Percentiles rank a stretch among this genome's conserved stretches.
Conservation (phyloP, 2,113 vertebrate genomes). For the Tonatia bakeri region DNA sequence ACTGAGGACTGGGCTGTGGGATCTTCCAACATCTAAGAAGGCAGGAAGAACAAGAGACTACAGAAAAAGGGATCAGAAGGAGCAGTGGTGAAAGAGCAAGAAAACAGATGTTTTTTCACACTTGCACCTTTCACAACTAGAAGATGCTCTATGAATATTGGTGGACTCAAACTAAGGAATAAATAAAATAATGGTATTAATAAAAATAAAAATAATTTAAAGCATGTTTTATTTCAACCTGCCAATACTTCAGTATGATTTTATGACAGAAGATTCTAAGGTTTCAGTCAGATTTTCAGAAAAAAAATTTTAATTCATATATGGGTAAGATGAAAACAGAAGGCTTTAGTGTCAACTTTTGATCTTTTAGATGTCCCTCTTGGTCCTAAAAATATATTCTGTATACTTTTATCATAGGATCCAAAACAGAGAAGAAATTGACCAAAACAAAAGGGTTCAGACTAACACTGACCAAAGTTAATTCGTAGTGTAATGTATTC, state of each 20-base stretch:
- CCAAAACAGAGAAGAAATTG: neutral
- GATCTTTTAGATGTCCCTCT: neutral
- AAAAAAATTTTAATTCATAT: neutral
- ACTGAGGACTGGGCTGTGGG: no score
- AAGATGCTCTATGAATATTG: neutral
- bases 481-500: neutral
- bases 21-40: neutral
- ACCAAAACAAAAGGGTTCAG: neutral
- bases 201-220: neutral
- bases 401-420: neutral
- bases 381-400: neutral
- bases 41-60: neutral
- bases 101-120: neutral
- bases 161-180: neutral
- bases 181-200: neutral
- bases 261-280: neutral
- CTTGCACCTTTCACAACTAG: neutral
- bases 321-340: neutral
- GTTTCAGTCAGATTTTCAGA: neutral
- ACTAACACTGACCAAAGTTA: neutral
- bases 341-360: neutral
- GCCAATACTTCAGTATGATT: neutral
- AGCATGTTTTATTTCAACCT: neutral
- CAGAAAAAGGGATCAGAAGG: neutral
- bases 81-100: neutral